Base-by-base conservation (phyloP, 2,797 vertebrate genomes). In the Acanthurus leucopareius region DNA sequence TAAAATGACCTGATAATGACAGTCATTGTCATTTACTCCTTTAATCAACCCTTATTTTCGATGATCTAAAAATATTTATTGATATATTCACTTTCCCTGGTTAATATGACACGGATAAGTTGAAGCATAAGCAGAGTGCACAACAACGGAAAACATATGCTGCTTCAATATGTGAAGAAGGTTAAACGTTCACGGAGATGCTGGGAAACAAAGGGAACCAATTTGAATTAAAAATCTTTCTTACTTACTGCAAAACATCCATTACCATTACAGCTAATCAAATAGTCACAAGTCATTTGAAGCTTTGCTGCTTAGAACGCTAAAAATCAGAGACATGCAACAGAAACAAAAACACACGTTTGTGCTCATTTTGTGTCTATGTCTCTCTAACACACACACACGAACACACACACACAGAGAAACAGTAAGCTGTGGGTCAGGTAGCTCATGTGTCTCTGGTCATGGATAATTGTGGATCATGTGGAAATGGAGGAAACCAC, bases 371-470 rank as follows among this genome's bases (percentile, higher is more conserved):
- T 38, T 22, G 8, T 42, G 40, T 42, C 47, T 47, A 53, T 47
- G 16, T 45, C n/a, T 9, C 38, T 53, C 38, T 66, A 42, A 70
- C 52, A 58, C 40, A 68, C 44, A 35, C 17, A 52, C 32, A 28
- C 28, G 4, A 2, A 47, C 60, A 65, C 10, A 38, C 4, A 70
- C 35, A 71, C 52, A 58, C 45, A 68, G 32, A 53, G 42, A 70
- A 38, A 71, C 71, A 73, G 67, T 44, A 65, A 89, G 74, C 88
- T 89, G 76, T 81, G 44, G 85, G 89, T 89, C 90, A 84, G 81
- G 86, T 82, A 72, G 85, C 78, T 89, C 78, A 91, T 91, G 92
- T 91, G 73, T 92, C 75, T 52, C 67, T 66, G 54, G 76, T 61
- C 25, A 19, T 63, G 71, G 58, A 51, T 76, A 75, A 71, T 80